Evolutionary conservation across 2,888 invertebrate species (phyloP).

Genomic region (Coleophora flavipennella): DNA sequence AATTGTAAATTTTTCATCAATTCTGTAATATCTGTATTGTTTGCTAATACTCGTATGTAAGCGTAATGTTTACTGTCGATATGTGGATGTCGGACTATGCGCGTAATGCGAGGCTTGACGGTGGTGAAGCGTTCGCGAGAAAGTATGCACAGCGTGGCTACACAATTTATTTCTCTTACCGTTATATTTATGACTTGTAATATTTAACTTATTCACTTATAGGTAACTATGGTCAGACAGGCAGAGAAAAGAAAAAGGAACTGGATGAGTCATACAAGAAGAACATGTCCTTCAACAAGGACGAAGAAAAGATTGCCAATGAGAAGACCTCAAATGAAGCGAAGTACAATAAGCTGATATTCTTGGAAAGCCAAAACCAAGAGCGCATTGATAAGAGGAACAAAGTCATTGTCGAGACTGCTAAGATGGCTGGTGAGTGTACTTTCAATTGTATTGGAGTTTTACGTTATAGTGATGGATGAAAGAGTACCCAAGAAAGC

Average conservation of each 20-base stretch:
- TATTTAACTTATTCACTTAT: background rate
- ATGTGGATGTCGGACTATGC: too few relatives aligned
- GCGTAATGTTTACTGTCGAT: too few relatives aligned
- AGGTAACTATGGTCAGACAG: conserved; percentile 49
- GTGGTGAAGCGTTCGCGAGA: too few relatives aligned
- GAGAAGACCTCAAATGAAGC: conserved; percentile 54
- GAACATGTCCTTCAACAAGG: conserved; percentile 48
- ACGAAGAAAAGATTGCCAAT: conserved; percentile 57
- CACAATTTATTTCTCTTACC: too few relatives aligned
- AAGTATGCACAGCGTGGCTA: too few relatives aligned
- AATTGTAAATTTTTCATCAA: too few relatives aligned
- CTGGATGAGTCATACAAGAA: conserved; percentile 52
- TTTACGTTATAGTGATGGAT: too few relatives aligned
- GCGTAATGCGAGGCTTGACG: too few relatives aligned
- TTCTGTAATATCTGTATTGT: too few relatives aligned
- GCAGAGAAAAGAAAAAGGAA: conserved; percentile 51
- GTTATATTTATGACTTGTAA: background rate
- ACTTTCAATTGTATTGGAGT: background rate
- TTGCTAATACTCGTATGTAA: too few relatives aligned
- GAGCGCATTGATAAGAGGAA: conserved; percentile 57
- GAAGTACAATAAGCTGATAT: conserved; percentile 52
- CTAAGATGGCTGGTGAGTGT: conserved; percentile 43
- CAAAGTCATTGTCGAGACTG: conserved; percentile 47
- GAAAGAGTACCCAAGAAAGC: too few relatives aligned
- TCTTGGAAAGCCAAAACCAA: conserved; percentile 62